Evolutionary conservation across 1,140 invertebrate genomes (phyloP).

Genomic region (Ostrea edulis): DNA sequence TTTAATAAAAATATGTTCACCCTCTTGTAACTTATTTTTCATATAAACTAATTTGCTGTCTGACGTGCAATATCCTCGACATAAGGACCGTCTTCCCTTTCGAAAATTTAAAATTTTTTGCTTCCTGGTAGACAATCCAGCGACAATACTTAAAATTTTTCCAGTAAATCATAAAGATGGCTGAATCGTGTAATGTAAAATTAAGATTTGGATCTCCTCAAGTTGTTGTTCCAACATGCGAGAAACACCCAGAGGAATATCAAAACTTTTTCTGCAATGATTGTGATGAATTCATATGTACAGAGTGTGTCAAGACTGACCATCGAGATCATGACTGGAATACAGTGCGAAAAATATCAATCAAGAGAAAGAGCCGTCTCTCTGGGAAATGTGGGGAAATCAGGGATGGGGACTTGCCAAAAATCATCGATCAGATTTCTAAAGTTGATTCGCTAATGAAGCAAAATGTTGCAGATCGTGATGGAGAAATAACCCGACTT

Average conservation of each 20-base stretch:
- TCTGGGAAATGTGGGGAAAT: conserved; percentile 1
- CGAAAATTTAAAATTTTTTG: no score
- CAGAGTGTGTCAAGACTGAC: background rate
- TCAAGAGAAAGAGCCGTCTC: background rate
- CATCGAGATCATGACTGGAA: conserved; percentile 31
- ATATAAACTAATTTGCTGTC: no score
- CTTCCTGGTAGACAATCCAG: no score
- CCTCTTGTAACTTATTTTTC: no score
- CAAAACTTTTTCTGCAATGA: conserved; percentile 15
- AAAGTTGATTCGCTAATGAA: background rate
- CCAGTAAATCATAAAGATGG: background rate
- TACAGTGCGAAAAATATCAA: conserved; percentile 4
- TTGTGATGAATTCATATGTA: conserved; percentile 7
- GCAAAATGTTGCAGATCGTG: background rate
- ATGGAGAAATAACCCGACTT: background rate
- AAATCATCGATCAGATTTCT: background rate
- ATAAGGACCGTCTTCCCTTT: no score
- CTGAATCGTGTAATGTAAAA: background rate
- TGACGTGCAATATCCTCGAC: no score
- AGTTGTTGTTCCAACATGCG: background rate
- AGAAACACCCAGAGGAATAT: background rate
- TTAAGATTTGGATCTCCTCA: background rate
- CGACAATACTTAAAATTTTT: no score
- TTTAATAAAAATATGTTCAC: no score
- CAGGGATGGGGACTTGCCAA: background rate